Base-by-base conservation (phyloP, 2,888 invertebrate genomes). In the Cheilosia scutellata region DNA sequence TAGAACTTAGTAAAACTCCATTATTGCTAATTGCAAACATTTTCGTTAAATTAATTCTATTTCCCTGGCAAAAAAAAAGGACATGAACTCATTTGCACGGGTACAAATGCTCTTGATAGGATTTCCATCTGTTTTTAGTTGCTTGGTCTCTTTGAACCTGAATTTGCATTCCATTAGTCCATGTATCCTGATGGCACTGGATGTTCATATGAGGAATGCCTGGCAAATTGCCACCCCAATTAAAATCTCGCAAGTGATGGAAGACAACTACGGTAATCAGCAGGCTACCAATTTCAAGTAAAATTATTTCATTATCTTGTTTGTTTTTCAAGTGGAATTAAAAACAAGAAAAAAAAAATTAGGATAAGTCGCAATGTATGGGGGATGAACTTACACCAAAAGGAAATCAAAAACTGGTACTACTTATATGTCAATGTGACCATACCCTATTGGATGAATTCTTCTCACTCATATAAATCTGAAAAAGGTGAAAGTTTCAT, bases 101-200 rank as follows among this genome's bases (percentile, higher is more conserved):
- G 20, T 55, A 40, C 27, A 60, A 57, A 33, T 53, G 74, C 44
- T 40, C 42, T 16, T 65, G 53, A 53, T 76, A 42, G 58, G 57
- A 16, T 33, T 66, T 65, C 42, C 42, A 27, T 51, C 27, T 68
- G 29, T 42, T 70, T 5, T 47, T 7, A 11, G 27, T 49, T 5
- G 5, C 25, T n/a, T n/a, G 13, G 29, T 60, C 68, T 63, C 57
- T 55, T 78, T 82, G 79, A 84, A 84, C 80, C 74, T 80, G 71
- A 37, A 86, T 86, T 86, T 86, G 80, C 84, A 86, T 86, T 80
- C 84, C 79, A 86, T 86, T 86, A 86, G 66, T 5, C 16, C 47
- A 47, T 47, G 16, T 20, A 9, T 20, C 47, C 47, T 7, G 20
- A 20, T 20, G 20, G 16, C n/a, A 16, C 6, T 7, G 7, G 47